Conservation (phyloP, 2,797 vertebrate genomes). For the Anabas testudineus region DNA sequence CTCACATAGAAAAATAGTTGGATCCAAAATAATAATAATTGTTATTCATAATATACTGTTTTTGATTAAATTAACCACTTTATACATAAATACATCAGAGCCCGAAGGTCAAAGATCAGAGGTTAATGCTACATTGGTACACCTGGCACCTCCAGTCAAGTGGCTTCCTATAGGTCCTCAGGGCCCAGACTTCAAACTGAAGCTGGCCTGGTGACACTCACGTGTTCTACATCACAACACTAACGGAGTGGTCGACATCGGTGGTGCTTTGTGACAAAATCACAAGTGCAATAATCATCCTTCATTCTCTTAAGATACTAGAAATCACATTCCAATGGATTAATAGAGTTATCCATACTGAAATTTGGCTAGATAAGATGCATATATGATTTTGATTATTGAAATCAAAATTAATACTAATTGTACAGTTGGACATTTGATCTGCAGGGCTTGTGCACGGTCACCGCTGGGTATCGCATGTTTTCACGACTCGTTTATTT, state of each 20-base stretch:
- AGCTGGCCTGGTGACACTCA: constrained; percentile 33
- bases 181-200: constrained; percentile 32
- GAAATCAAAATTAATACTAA: constrained; percentile 41
- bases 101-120: constrained; percentile 62
- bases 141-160: constrained; percentile 67
- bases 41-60: constrained; percentile 82
- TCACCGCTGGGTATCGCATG: neutral
- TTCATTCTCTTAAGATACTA: constrained; percentile 62
- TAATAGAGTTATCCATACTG: constrained; percentile 16
- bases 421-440: constrained; percentile 41
- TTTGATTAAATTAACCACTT: constrained; percentile 86
- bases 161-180: constrained; percentile 66
- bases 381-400: constrained; percentile 28
- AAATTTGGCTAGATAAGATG: constrained; percentile 61
- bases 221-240: constrained; percentile 30
- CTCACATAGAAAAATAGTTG: constrained; percentile 84
- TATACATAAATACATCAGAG: constrained; percentile 83
- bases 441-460: constrained; percentile 38
- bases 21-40: constrained; percentile 76
- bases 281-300: constrained; percentile 79
- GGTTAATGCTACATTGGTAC: constrained; percentile 83
- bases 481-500: constrained; percentile 1
- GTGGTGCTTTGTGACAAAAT: constrained; percentile 62
- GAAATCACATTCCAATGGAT: constrained; percentile 64
- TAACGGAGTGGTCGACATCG: constrained; percentile 52